Percentiles rank a stretch among this genome's conserved stretches.
Conservation (phyloP, 2,888 invertebrate genomes). For the Melanostoma scalare region DNA sequence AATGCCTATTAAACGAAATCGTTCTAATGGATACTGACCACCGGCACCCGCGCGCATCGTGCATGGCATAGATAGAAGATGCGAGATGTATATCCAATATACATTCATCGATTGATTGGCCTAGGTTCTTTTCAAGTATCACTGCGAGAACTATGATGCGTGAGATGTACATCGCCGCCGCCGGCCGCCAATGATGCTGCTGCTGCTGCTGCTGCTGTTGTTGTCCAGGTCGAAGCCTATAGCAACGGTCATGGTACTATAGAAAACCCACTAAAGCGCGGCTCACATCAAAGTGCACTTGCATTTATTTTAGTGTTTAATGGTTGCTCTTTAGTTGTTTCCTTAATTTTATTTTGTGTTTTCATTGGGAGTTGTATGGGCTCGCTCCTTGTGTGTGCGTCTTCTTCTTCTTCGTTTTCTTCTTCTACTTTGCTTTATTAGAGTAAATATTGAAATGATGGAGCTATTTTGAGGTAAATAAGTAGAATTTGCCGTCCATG, state of each 20-base stretch:
- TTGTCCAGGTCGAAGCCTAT: background rate
- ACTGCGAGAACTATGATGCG: conserved; percentile 72
- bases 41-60: conserved; percentile 42
- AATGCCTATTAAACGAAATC: conserved; percentile 72
- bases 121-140: conserved; percentile 66
- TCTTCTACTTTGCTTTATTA: conserved; percentile 64
- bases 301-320: conserved; percentile 73
- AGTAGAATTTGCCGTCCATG: conserved; percentile 54
- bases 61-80: background rate
- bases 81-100: conserved; percentile 27
- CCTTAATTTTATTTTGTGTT: conserved; percentile 64
- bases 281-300: conserved; percentile 72
- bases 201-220: background rate
- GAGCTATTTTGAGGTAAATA: conserved; percentile 71
- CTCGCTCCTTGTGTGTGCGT: conserved; percentile 7
- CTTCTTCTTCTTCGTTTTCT: background rate
- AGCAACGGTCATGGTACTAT: conserved; percentile 11
- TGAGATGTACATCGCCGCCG: conserved; percentile 54
- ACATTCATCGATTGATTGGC: conserved; percentile 41
- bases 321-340: conserved; percentile 73
- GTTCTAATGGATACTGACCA: conserved; percentile 69
- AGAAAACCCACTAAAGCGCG: conserved; percentile 42
- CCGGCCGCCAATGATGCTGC: background rate
- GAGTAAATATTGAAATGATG: conserved; percentile 72
- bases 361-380: conserved; percentile 42